Conservation (phyloP, 2,113 vertebrate species). For the Taxidea taxus region DNA sequence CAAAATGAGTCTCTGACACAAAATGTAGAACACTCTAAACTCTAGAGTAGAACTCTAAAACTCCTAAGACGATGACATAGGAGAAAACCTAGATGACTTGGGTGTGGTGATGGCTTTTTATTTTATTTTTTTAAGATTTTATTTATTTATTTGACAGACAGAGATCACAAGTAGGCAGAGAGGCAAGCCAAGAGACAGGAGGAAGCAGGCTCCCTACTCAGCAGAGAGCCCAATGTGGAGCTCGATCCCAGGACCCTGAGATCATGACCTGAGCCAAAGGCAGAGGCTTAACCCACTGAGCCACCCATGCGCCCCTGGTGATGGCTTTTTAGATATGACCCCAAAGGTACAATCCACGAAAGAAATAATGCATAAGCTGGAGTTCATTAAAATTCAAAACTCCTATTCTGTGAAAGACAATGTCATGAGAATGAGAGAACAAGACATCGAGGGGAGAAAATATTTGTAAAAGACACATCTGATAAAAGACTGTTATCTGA, state of each 20-base stretch:
- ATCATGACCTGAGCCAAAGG: no score
- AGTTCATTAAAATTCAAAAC: neutral
- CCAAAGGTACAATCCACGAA: neutral
- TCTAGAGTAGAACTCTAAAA: neutral
- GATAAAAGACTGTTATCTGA: neutral
- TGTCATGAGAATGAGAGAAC: neutral
- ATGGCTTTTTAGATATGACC: neutral
- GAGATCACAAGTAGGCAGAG: no score
- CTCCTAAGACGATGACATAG: neutral
- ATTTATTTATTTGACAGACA: no score
- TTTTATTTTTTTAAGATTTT: no score
- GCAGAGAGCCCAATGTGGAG: no score
- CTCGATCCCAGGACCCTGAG: no score
- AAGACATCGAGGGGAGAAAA: neutral
- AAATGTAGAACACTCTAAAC: neutral
- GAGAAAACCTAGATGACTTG: neutral
- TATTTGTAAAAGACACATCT: neutral
- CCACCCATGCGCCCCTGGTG: no score
- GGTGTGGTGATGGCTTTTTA: neutral
- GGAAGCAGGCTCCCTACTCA: no score
- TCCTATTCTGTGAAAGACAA: neutral
- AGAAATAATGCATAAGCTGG: neutral
- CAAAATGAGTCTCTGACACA: neutral
- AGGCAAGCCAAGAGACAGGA: no score
- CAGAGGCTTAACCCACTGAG: no score